Base-by-base conservation (phyloP, 2,797 vertebrate genomes). In the Hypotaenidia okinawae region DNA sequence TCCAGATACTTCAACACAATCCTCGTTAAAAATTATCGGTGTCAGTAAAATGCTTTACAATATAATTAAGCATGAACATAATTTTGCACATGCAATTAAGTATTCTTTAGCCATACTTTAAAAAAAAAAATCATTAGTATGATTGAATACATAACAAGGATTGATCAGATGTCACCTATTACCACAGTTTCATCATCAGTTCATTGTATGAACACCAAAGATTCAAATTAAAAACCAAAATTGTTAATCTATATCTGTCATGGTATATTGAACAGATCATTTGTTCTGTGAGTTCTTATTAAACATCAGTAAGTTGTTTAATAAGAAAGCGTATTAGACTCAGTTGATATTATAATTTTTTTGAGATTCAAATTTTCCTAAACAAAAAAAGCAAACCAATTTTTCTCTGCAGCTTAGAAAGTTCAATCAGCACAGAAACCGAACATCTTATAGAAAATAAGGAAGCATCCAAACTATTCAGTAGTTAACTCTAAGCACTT, bases 51-150 rank as follows among this genome's bases (percentile, higher is more conserved):
- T 67, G n/a, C 57, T 90, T 89, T 77, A 91, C 51, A 79, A 39
- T 59, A 52, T 73, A 89, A 93, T 94, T 92, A 92, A 95, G 73
- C 33, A 72, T 21, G 69, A 74, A 77, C 25, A 89, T 79, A 89
- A 89, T 82, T 95, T 80, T 79, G 24, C 39, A 59, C 33, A 66
- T 61, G 41, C 7, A 39, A 87, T 89, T 89, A 87, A 39, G 35
- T 43, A 77, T 92, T 92, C 57, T 77, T 89, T 84, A 87, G 74
- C 59, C 39, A 62, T 59, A 30, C 16, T 49, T 68, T 11, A 13
- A 87, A 82, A 78, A 82, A 78, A 94, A 93, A 94, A 93, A 55
- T 59, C 59, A 92, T 92, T 84, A 89, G 47, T 30, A 19, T 59
- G 70, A 84, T 16, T 69, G 49, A 93, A 63, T 35, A 77, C 0